Base-by-base conservation (phyloP, 2,113 vertebrate species). In the Galbula dea region DNA sequence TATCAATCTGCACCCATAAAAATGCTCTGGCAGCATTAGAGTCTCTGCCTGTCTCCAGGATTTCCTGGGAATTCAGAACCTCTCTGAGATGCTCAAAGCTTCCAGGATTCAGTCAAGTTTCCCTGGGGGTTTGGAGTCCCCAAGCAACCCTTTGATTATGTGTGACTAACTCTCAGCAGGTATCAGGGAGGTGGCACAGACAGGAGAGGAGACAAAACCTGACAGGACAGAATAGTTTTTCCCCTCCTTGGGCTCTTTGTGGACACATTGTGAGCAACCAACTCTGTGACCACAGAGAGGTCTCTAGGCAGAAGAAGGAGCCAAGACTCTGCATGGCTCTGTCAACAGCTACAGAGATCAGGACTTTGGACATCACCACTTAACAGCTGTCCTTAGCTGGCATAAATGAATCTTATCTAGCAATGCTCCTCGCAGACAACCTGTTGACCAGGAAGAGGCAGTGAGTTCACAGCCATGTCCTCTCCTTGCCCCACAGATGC, bases 231-330 rank as follows among this genome's bases (percentile, higher is more conserved):
- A 45, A 23, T 27, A 12, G 30, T 4, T 18, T 51, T 88, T 21
- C 49, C 4, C 26, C 5, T 19, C 24, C 21, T 41, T 22, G 55
- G 29, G 43, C 61, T 45, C 6, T 36, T 49, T 10, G 19, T 3
- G 26, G 61, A 9, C 21, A 4, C 1, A 1, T 3, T 15, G 39
- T 1, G 26, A 71, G 26, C 1, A 1, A 24, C 6, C 0, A 1
- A 15, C 12, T 0, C 1, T 4, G 14, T 0, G 3, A 20, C 29
- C 20, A 61, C 62, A 37, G 29, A 10, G 30, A 34, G 26, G 11
- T 29, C 55, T 75, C 6, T 23, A 36, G 69, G 55, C 68, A 69
- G 75, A 59, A 69, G 68, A 65, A 67, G 68, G 62, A 58, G 57
- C 75, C 68, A 52, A 36, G n/a, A 2, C 37, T 32, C 68, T 6